Base-by-base conservation (phyloP, 2,888 invertebrate species). In the Drosophila pegasa region DNA sequence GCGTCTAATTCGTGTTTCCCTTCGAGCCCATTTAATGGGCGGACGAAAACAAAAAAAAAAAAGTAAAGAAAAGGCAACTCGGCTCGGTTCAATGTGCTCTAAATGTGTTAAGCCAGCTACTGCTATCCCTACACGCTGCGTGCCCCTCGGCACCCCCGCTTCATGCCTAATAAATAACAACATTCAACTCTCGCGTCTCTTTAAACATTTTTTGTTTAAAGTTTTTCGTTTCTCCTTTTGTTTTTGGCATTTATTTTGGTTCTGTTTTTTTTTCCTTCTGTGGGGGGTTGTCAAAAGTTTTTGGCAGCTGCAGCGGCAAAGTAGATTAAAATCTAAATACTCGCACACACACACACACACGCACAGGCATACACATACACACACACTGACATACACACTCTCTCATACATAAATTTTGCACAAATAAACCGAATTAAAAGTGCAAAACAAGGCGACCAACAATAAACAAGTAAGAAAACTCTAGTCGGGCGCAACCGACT, bases 251-350 rank as follows among this genome's bases (percentile, higher is more conserved):
- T 55, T 51, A 18, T 50, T 41, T 56, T 62, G 8, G 40, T 57
- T 38, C 63, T 41, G 27, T 48, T 27, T 20, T 33, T 48, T 27
- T 20, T 33, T 51, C 60, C 63, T 35, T 37, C n/a, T 38, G 25
- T 5, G 65, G 78, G 77, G 75, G 57, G 62, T 64, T 83, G 85
- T 69, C 78, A 75, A 82, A 85, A 78, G 71, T 83, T 86, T 78
- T 75, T 82, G 82, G 80, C 83, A 83, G 87, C 84, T 87, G 87
- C 82, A 87, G 56, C 71, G 78, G 70, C 71, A 87, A 87, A 87
- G 85, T 85, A 85, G 87, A 87, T 87, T 87, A 84, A 87, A 84
- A 84, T 87, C 87, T 87, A 84, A 87, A 84, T 78, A 81, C 81
- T 74, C 72, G 54, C 68, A 62, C 35, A 71, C 56, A 58, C 35